Base-by-base conservation (phyloP, 92 coral and sea anemone genomes). In the Heliopora coerulea region DNA sequence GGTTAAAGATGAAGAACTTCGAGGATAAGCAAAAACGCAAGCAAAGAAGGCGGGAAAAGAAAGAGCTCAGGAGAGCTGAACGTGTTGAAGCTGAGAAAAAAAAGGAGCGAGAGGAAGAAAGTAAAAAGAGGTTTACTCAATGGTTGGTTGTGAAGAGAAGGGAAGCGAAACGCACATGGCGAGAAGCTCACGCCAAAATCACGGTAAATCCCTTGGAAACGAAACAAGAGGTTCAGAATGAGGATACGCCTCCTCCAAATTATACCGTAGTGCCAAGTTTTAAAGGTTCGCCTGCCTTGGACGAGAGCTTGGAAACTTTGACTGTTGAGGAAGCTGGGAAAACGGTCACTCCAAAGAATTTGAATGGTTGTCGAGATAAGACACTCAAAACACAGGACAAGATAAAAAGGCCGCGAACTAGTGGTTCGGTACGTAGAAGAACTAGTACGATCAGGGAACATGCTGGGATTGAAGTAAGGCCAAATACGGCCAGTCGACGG, bases 1-100 rank as follows among this genome's bases (percentile, higher is more conserved):
- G 99, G 99, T 74, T 95, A 3, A 90, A 88, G 31, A 78, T 69
- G 44, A 95, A 95, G 76, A 83, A 85, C 68, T 70, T 70, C 58
- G 62, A 70, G 39, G 62, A 70, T 31, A 56, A 42, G 8, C 60
- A 70, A n/a, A 70, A 70, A 54, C 62, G 63, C 19, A 70, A 20
- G 63, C 15, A 10, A 11, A 70, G 54, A 21, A 70, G 37, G 63
- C 32, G 58, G 13, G 63, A 70, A 35, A 70, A 9, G 50, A 70
- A 37, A 33, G 77, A 70, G 63, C 26, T 52, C 25, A 30, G 50
- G 63, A 35, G 32, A 23, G 31, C 29, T 31, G 63, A 44, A 7
- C 17, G 54, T 10, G 77, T 52, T 9, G 77, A 70, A 54, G 77
- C 49, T 12, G 77, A 70, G 58, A 70, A 54, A 33, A 70, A 26